These are phyloP conservation scores for Liodrosophila aerea DNA, from an alignment of 2,888 invertebrate species.

Conservation along the genomic window DNA sequence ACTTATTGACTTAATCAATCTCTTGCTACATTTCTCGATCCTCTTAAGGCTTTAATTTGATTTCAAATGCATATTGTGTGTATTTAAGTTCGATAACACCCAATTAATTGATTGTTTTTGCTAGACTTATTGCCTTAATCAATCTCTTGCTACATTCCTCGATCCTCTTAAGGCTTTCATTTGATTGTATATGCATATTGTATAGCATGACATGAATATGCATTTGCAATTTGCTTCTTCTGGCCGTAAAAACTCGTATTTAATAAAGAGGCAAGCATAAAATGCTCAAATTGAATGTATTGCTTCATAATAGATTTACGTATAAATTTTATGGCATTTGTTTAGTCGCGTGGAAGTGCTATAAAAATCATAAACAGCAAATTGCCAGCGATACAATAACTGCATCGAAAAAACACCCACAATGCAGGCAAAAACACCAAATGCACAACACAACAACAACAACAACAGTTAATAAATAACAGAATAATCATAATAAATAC, in stretches of 20 bases:
- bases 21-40: no score
- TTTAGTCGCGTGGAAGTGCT: slow-evolving; percentile 63
- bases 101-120: no score
- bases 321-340: slow-evolving; percentile 60
- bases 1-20: no score
- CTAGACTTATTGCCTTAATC: no score
- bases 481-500: slow-evolving; percentile 48
- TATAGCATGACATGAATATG: slow-evolving; percentile 15
- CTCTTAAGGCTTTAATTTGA: no score
- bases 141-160: neutral
- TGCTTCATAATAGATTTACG: slow-evolving; percentile 52
- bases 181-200: slow-evolving; percentile 11
- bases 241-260: slow-evolving; percentile 15
- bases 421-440: slow-evolving; percentile 12
- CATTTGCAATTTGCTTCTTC: slow-evolving; percentile 16
- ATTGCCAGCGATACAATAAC: slow-evolving; percentile 38
- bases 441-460: slow-evolving; percentile 15
- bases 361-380: slow-evolving; percentile 64
- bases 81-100: no score
- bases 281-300: slow-evolving; percentile 27
- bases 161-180: slow-evolving; percentile 14
- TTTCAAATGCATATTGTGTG: no score
- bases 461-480: slow-evolving; percentile 41
- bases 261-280: slow-evolving; percentile 38
- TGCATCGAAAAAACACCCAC: slow-evolving; percentile 22